A percentile compares a stretch with the other conserved stretches of the same genome.
phyloP scores from a whole-genome alignment of 2,888 invertebrate genomes.

The Vanessa cardui region DNA sequence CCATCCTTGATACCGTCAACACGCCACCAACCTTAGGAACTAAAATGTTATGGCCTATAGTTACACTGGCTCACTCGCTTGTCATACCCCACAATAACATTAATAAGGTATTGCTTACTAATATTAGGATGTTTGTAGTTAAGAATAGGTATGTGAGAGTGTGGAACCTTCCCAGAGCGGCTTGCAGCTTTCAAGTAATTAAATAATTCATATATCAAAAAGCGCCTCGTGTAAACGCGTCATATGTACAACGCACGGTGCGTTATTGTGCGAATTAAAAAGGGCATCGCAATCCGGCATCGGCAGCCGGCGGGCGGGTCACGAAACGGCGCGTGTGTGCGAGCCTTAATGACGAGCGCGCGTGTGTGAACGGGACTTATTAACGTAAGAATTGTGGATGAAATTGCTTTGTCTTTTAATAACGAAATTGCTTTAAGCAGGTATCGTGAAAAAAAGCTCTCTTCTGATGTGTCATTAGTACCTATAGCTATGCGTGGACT shows the following conservation, averaged over 20 bases:
- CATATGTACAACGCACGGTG: slow-evolving; percentile 50
- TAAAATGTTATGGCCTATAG: too few relatives aligned
- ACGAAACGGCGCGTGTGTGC: slow-evolving; percentile 52
- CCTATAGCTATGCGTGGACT: neutral
- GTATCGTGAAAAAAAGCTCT: slow-evolving; percentile 13
- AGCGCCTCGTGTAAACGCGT: slow-evolving; percentile 42
- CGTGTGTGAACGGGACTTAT: slow-evolving; percentile 34
- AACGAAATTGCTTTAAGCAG: slow-evolving; percentile 28
- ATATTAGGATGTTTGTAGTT: too few relatives aligned
- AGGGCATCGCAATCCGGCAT: slow-evolving; percentile 57
- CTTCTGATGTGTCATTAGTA: neutral
- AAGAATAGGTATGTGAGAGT: too few relatives aligned
- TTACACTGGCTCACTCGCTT: too few relatives aligned
- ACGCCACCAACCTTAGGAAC: too few relatives aligned
- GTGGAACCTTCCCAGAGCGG: too few relatives aligned
- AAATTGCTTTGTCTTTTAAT: slow-evolving; percentile 37
- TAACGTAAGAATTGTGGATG: slow-evolving; percentile 22
- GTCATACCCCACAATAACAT: too few relatives aligned
- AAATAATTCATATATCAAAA: slow-evolving; percentile 12
- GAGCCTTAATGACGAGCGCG: slow-evolving; percentile 44
- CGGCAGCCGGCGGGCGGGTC: slow-evolving; percentile 56
- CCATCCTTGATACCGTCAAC: too few relatives aligned
- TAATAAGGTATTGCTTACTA: neutral
- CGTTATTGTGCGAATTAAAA: slow-evolving; percentile 72
- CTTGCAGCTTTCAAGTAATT: neutral